phyloP scores from a whole-genome alignment of 2,113 vertebrate genomes.

The Ictalurus punctatus region DNA sequence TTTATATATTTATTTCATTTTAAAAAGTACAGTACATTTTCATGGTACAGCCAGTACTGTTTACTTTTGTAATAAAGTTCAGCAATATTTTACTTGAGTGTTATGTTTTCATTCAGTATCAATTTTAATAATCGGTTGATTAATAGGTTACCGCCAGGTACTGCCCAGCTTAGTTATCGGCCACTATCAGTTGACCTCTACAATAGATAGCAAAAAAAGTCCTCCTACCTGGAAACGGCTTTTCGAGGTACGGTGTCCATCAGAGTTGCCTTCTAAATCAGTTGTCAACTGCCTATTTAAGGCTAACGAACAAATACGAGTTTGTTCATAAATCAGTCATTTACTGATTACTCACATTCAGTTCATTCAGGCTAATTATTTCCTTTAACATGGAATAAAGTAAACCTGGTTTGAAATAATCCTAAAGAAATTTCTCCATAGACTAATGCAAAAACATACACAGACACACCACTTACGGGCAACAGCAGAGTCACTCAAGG shows the following conservation, averaged over 20 bases:
- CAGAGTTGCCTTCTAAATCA: slow-evolving; percentile 49
- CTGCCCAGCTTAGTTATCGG: too few relatives aligned
- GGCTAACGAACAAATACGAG: slow-evolving; percentile 48
- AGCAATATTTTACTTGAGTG: too few relatives aligned
- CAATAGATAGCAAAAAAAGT: neutral
- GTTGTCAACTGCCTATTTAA: slow-evolving; percentile 43
- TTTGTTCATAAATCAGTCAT: neutral
- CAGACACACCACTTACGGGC: slow-evolving; percentile 64
- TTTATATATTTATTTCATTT: too few relatives aligned
- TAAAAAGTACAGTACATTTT: too few relatives aligned
- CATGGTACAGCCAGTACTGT: too few relatives aligned
- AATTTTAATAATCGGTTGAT: too few relatives aligned
- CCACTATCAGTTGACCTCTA: too few relatives aligned
- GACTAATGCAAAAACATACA: neutral
- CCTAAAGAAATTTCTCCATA: neutral
- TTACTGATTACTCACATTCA: neutral
- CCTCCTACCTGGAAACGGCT: slow-evolving; percentile 69
- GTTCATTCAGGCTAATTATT: neutral
- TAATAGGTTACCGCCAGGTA: too few relatives aligned
- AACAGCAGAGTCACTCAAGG: slow-evolving; percentile 74
- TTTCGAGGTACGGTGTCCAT: slow-evolving; percentile 49
- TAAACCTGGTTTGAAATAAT: neutral
- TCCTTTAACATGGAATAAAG: neutral
- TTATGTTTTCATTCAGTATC: too few relatives aligned
- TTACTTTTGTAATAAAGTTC: too few relatives aligned